Evolutionary conservation across 1,140 invertebrate species (phyloP), one percentile per base, ranked within the genome.

Genomic region (Pemphigus obesinymphae): DNA sequence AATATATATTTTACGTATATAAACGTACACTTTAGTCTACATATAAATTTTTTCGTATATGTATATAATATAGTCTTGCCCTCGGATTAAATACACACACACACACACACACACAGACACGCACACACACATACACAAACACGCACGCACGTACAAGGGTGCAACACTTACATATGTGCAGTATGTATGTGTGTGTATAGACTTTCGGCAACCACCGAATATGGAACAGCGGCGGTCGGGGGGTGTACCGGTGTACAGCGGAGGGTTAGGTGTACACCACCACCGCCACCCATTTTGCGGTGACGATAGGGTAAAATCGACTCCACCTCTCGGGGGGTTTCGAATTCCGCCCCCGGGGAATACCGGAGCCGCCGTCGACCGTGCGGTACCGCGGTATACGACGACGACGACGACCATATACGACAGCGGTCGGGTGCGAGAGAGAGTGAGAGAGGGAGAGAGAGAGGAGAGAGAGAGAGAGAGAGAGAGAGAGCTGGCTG

Each of bases 291-390:
- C 76, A 80, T 80, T 80, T 80, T 80, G 76, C 15, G 76, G 55
- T 55, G 55, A 63, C 76, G 55, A 80, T 80, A 80, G 76, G 76
- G 53, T 63, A 80, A 80, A 80, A 80, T 80, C 55, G 85, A 86
- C 85, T 86, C 85, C 84, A 81, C 84, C 86, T 87, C 86, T 86
- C 84, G 63, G 31, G 84, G n/a, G 83, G 85, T 84, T 68, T 75
- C 82, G 82, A 53, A 72, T 75, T 55, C 68, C 82, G 84, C 84
- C 83, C 83, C 86, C 83, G 80, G 86, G 86, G 87, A 85, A 85
- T 85, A 84, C 82, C 81, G 72, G 40, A 20, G 17, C 37, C 34
- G 20, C n/a, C n/a, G 75, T 66, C 82, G 68, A 68, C 10, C 20
- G 34, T 17, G 26, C 17, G 23, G 23, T 29, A 29, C 23, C 58